Evolutionary conservation across 2,888 invertebrate genomes (phyloP).

Genomic region (Drosophila parthenogenetica): DNA sequence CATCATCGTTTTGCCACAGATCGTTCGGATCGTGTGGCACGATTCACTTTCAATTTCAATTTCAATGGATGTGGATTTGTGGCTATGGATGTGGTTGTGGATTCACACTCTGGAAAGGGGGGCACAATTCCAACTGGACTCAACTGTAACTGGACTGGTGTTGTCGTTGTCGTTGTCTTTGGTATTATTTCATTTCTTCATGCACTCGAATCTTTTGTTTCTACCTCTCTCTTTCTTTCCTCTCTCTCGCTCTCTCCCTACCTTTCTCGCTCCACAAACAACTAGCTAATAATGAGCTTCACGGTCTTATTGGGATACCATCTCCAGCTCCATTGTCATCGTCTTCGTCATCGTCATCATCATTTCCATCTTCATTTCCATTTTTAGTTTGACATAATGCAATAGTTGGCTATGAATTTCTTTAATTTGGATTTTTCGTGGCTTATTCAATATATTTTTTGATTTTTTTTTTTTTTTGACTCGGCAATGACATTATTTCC

Average conservation of each 20-base stretch:
- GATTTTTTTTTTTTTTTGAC: slow-evolving; percentile 26
- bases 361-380: slow-evolving; percentile 30
- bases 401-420: slow-evolving; percentile 73
- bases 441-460: slow-evolving; percentile 65
- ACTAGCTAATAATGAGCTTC: slow-evolving; percentile 73
- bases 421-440: slow-evolving; percentile 52
- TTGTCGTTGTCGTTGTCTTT: slow-evolving; percentile 6
- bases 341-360: slow-evolving; percentile 48
- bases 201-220: slow-evolving; percentile 63
- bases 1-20: slow-evolving; percentile 45
- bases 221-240: slow-evolving; percentile 12
- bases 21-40: slow-evolving; percentile 70
- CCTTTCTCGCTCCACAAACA: slow-evolving; percentile 25
- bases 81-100: slow-evolving; percentile 46
- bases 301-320: slow-evolving; percentile 76
- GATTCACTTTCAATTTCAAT: slow-evolving; percentile 84
- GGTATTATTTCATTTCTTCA: slow-evolving; percentile 78
- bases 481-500: slow-evolving; percentile 69
- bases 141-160: slow-evolving; percentile 63
- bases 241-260: slow-evolving; percentile 15
- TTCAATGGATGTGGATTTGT: slow-evolving; percentile 70
- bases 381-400: slow-evolving; percentile 54
- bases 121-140: slow-evolving; percentile 31
- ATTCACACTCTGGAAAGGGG: slow-evolving; percentile 43
- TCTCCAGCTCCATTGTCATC: slow-evolving; percentile 42